Percentiles rank a stretch among this genome's conserved stretches.
Conservation (phyloP, 2,888 invertebrate genomes). For the Eubasilissa splendida region DNA sequence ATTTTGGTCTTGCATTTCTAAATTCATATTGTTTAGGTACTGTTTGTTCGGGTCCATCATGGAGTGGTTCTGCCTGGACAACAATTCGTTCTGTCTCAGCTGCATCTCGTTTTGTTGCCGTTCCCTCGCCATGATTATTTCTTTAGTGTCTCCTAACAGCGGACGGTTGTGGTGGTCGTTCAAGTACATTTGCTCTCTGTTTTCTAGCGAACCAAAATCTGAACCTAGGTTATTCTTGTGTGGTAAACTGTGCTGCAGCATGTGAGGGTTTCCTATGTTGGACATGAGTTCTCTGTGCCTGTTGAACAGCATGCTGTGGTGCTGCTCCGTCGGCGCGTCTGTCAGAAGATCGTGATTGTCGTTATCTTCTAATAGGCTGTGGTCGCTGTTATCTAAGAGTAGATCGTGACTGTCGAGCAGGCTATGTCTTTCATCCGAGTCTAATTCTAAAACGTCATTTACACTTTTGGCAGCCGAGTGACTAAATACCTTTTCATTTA, state of each 20-base stretch:
- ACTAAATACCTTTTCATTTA: conserved; percentile 42
- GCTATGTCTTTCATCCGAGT: conserved; percentile 67
- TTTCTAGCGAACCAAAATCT: conserved; percentile 45
- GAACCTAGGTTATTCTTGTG: conserved; percentile 41
- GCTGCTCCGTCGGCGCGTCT: not conserved
- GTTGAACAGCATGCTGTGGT: conserved; percentile 44
- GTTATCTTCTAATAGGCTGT: conserved; percentile 55
- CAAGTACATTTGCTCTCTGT: conserved; percentile 44
- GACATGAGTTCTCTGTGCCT: conserved; percentile 45
- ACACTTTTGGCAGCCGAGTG: conserved; percentile 6
- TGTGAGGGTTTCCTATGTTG: conserved; percentile 26
- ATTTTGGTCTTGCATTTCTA: conserved; percentile 35
- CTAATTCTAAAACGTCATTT: conserved; percentile 17
- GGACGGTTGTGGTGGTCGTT: conserved; percentile 43
- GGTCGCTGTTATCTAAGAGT: conserved; percentile 69
- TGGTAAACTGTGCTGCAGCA: conserved; percentile 39
- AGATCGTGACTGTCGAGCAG: conserved; percentile 69
- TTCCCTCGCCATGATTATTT: conserved; percentile 28
- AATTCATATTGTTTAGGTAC: conserved; percentile 60
- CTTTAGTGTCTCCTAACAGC: conserved; percentile 14
- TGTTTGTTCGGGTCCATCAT: conserved; percentile 67
- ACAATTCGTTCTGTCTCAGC: conserved; percentile 67
- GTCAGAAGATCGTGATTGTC: conserved; percentile 52
- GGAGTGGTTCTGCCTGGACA: conserved; percentile 64
- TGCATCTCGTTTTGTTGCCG: conserved; percentile 63